Evolutionary conservation across 64 coral and sea anemone species (phyloP).

Genomic region (Montipora sp.): DNA sequence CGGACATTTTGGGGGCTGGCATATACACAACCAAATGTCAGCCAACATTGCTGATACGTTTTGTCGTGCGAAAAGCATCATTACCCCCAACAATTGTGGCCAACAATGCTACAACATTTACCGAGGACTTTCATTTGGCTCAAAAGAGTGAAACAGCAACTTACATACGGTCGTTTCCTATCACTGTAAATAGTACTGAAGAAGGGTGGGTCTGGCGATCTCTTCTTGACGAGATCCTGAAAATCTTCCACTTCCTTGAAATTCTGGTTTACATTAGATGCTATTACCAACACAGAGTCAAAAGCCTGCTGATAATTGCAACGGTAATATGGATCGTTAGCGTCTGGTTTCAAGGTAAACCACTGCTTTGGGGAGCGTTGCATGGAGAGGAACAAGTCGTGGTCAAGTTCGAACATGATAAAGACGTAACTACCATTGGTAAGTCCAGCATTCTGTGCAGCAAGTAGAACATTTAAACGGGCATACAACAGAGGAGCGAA

Average conservation of each 20-base stretch:
- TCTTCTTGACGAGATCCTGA: slow-evolving; percentile 31
- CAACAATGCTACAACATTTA: too few relatives aligned
- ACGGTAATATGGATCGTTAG: background rate
- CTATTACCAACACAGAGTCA: slow-evolving; percentile 76
- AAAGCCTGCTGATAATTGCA: slow-evolving; percentile 64
- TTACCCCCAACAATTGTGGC: too few relatives aligned
- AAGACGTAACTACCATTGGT: slow-evolving; percentile 14
- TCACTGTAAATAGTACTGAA: slow-evolving; percentile 40
- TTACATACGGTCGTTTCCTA: background rate
- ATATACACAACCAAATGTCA: too few relatives aligned
- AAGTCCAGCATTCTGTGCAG: background rate
- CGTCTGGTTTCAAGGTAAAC: background rate
- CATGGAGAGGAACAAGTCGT: background rate
- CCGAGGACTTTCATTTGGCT: too few relatives aligned
- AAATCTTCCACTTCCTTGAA: slow-evolving; percentile 30
- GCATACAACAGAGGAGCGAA: background rate
- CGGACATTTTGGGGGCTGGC: too few relatives aligned
- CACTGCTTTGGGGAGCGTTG: background rate
- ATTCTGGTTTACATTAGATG: slow-evolving; percentile 61
- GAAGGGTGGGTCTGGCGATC: slow-evolving; percentile 61
- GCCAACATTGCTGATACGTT: too few relatives aligned
- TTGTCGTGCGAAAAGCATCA: too few relatives aligned
- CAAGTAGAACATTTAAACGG: background rate
- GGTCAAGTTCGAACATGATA: slow-evolving; percentile 79
- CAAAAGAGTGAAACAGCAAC: background rate